These are phyloP conservation scores for Brienomyrus longianalis DNA, from an alignment of 2,113 vertebrate species.

Conservation along the genomic window DNA sequence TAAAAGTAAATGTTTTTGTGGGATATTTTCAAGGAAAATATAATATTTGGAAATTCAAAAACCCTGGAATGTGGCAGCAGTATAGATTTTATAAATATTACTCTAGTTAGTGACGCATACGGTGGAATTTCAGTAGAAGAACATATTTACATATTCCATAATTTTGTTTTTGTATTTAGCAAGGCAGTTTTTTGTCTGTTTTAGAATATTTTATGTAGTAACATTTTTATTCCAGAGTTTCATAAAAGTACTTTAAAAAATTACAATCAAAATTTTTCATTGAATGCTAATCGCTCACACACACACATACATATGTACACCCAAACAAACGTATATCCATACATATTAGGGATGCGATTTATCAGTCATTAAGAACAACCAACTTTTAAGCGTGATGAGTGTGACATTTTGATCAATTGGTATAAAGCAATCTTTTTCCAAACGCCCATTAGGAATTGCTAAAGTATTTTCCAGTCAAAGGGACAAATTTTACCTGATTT, in stretches of 20 bases:
- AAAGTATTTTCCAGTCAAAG: neutral
- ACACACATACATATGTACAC: neutral
- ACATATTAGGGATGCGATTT: neutral
- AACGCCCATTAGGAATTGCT: neutral
- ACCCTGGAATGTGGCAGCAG: conserved; percentile 13
- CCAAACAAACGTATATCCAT: neutral
- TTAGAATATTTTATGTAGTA: neutral
- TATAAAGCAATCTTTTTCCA: neutral
- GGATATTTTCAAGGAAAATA: neutral
- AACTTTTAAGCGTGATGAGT: neutral
- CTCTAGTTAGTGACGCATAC: neutral
- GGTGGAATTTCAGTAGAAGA: neutral
- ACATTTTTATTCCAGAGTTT: neutral
- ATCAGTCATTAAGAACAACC: neutral
- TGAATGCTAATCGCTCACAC: neutral
- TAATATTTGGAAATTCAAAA: conserved; percentile 7
- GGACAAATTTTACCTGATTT: neutral
- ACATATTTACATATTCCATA: neutral
- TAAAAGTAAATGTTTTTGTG: neutral
- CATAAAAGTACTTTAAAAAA: neutral
- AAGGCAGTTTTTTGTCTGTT: neutral
- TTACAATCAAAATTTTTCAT: neutral
- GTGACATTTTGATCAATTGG: neutral
- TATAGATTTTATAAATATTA: neutral
- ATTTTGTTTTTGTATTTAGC: neutral